Percentiles rank a stretch among this genome's conserved stretches.
Conservation (phyloP, 2,113 vertebrate genomes). For the Plotosus lineatus region DNA sequence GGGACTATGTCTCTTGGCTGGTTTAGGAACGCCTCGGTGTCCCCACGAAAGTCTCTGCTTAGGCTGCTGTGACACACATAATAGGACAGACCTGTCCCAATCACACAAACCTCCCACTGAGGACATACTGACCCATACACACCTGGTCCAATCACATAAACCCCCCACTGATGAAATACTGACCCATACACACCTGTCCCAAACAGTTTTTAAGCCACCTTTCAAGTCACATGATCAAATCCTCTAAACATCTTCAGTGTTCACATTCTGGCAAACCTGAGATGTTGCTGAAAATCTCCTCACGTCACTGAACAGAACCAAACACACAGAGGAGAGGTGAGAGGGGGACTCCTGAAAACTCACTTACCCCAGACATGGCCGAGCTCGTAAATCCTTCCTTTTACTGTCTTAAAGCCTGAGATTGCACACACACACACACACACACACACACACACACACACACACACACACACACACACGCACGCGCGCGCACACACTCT, state of each 20-base stretch:
- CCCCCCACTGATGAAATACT: no score
- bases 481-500: constrained; percentile 1
- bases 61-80: no score
- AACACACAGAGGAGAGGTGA: background rate
- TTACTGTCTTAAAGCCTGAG: background rate
- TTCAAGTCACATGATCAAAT: background rate
- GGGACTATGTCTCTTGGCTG: no score
- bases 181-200: no score
- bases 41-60: no score
- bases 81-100: no score
- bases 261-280: background rate
- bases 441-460: constrained; percentile 1
- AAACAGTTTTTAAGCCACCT: no score
- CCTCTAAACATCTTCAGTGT: background rate
- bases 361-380: constrained; percentile 50
- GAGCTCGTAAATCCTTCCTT: constrained; percentile 27
- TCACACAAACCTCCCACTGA: no score
- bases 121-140: no score
- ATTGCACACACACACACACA: background rate
- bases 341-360: background rate
- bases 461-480: constrained; percentile 7
- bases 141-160: no score
- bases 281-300: background rate
- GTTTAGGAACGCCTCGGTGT: no score
- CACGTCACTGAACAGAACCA: background rate